phyloP scores from a whole-genome alignment of 2,797 vertebrate species.

The Danio tinwini region DNA sequence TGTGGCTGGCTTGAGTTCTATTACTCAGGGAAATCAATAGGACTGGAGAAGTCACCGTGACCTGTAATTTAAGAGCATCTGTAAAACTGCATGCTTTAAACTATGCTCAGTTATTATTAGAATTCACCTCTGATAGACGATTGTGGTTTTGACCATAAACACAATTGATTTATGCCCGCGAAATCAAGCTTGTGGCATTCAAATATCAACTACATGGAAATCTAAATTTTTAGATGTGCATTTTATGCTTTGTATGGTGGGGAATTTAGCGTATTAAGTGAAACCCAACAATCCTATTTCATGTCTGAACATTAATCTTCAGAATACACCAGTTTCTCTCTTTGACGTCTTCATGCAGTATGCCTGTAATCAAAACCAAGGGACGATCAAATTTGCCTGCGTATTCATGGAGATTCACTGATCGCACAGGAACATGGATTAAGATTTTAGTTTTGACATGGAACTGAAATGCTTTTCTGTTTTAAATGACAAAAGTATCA shows the following conservation, averaged over 20 bases:
- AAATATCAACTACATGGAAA: background rate
- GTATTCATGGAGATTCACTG: conserved; percentile 5
- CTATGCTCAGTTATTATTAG: conserved; percentile 33
- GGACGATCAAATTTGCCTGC: conserved; percentile 4
- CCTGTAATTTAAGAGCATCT: conserved; percentile 26
- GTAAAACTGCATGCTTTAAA: background rate
- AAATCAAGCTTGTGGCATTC: conserved; percentile 30
- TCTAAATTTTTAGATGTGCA: conserved; percentile 30
- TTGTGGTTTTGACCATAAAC: background rate
- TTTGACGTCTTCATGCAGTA: conserved; percentile 31
- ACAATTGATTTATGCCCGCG: conserved; percentile 21
- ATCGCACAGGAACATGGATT: background rate
- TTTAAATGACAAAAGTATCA: background rate
- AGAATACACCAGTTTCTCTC: conserved; percentile 11
- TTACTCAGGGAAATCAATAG: conserved; percentile 31
- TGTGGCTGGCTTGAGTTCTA: conserved; percentile 5
- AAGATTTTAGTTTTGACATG: background rate
- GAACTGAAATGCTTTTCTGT: background rate
- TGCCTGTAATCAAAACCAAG: conserved; percentile 39
- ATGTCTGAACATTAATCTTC: conserved; percentile 45
- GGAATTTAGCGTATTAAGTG: conserved; percentile 1
- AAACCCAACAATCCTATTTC: conserved; percentile 36
- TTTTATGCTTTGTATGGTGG: conserved; percentile 15
- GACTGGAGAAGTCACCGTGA: conserved; percentile 24
- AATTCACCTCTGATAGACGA: background rate